Evolutionary conservation across 2,888 invertebrate genomes (phyloP).

Genomic region (Branchellion lobata): DNA sequence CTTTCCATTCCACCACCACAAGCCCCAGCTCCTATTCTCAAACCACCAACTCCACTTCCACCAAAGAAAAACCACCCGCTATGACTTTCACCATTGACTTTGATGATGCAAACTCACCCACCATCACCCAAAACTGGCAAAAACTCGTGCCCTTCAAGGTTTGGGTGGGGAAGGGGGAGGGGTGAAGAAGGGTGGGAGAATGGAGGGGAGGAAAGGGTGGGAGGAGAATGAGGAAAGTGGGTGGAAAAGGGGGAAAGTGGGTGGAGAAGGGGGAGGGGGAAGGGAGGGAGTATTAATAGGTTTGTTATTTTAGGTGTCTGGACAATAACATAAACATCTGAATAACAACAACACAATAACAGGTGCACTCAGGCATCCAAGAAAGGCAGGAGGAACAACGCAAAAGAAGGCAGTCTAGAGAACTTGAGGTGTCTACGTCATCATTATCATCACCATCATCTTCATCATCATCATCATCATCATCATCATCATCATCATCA

Average conservation of each 20-base stretch:
- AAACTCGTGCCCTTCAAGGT: conserved; percentile 43
- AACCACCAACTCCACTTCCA: background rate
- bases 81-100: conserved; percentile 48
- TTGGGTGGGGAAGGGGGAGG: no score
- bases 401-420: conserved; percentile 27
- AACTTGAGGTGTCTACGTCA: background rate
- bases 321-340: no score
- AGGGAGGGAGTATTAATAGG: no score
- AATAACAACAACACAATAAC: no score
- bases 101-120: conserved; percentile 35
- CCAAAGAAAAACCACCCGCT: background rate
- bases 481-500: conserved; percentile 39
- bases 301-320: no score
- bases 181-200: no score
- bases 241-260: no score
- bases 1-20: no score
- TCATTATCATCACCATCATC: conserved; percentile 30
- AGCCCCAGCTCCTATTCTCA: no score
- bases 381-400: conserved; percentile 42
- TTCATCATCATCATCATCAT: conserved; percentile 33
- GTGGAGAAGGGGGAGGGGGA: no score
- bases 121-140: conserved; percentile 45
- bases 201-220: no score
- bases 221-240: no score
- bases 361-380: conserved; percentile 43